A percentile compares a stretch with the other conserved stretches of the same genome.
phyloP scores from a whole-genome alignment of 2,113 vertebrate species.

The Pedionomus torquatus region DNA sequence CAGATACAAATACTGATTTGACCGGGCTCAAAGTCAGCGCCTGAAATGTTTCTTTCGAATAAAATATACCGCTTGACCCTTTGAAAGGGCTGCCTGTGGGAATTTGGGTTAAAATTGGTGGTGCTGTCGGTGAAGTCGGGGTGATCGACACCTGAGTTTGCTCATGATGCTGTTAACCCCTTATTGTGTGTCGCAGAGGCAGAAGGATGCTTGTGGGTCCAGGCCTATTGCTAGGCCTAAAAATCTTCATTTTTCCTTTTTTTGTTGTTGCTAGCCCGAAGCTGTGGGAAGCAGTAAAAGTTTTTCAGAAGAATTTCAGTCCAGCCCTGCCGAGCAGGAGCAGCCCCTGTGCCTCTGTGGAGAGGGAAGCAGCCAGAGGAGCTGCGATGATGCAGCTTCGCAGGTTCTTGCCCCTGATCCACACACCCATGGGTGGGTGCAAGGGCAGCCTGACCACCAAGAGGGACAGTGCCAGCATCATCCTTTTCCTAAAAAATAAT shows the following conservation, averaged over 20 bases:
- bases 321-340: accelerated
- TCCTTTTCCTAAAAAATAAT: neutral
- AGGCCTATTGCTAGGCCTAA: neutral
- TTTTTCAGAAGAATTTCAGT: neutral
- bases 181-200: neutral
- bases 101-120: neutral
- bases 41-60: neutral
- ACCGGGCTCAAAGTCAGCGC: neutral
- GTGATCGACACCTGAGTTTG: neutral
- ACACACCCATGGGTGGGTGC: neutral
- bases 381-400: accelerated
- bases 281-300: neutral
- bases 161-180: neutral
- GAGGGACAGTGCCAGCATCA: accelerated
- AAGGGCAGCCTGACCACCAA: accelerated
- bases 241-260: neutral
- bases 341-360: neutral
- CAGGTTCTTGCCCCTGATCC: accelerated
- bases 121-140: neutral
- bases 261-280: neutral
- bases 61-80: neutral
- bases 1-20: neutral
- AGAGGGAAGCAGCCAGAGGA: neutral
- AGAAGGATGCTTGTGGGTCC: neutral
- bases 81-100: neutral